Percentiles rank a stretch among this genome's conserved stretches.
These are phyloP conservation scores for Aphelenchoides bicaudatus DNA, from an alignment of 2,888 invertebrate species.

Conservation along the genomic window DNA sequence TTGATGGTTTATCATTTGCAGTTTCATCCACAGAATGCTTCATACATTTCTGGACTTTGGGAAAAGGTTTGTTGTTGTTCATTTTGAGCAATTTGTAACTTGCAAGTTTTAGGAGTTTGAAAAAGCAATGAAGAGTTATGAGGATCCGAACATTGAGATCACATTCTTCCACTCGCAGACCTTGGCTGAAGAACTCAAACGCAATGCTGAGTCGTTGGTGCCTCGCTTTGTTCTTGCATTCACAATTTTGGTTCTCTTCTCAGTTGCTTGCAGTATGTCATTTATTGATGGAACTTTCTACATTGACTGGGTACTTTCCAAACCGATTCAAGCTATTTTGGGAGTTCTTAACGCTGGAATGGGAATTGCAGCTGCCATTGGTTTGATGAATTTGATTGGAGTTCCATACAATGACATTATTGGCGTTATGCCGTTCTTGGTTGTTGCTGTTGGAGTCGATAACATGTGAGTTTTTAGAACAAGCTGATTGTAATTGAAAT, in stretches of 20 bases:
- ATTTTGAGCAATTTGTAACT: constrained; percentile 21
- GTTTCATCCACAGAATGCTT: constrained; percentile 54
- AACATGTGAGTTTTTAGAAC: constrained; percentile 10
- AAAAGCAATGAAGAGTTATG: constrained; percentile 35
- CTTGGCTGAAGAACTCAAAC: constrained; percentile 83
- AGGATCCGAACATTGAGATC: constrained; percentile 51
- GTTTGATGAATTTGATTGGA: constrained; percentile 81
- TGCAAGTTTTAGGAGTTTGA: constrained; percentile 45
- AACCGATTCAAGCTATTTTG: constrained; percentile 82
- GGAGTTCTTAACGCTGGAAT: constrained; percentile 86
- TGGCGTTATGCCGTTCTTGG: constrained; percentile 86
- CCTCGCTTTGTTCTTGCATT: constrained; percentile 57
- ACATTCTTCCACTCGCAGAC: constrained; percentile 69
- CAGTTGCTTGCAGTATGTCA: constrained; percentile 63
- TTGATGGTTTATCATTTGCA: constrained; percentile 60
- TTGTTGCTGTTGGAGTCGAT: constrained; percentile 74
- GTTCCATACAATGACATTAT: constrained; percentile 90
- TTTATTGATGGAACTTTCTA: constrained; percentile 83
- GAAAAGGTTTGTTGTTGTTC: constrained; percentile 42
- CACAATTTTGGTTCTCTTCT: constrained; percentile 53
- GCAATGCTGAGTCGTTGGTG: constrained; percentile 75
- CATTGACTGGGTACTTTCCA: constrained; percentile 66
- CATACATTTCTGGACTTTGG: constrained; percentile 59
- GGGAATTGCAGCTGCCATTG: constrained; percentile 85
- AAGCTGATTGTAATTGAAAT: constrained; percentile 73